A percentile compares a stretch with the other conserved stretches of the same genome.
phyloP scores from a whole-genome alignment of 2,888 invertebrate species.

The Serrognathus titanus region DNA sequence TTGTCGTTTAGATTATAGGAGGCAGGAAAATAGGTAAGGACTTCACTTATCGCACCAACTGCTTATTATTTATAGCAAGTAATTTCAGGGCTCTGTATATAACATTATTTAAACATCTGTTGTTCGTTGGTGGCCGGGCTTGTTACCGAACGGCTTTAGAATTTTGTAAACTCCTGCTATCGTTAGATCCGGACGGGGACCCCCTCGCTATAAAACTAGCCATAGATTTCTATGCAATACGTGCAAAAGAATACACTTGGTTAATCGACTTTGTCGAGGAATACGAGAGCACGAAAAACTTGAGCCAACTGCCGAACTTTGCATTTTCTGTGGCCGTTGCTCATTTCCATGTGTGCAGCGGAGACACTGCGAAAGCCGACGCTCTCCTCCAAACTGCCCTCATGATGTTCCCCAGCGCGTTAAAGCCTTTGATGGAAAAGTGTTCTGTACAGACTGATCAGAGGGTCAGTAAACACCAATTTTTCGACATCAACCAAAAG shows the following conservation, averaged over 20 bases:
- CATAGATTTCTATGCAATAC: slow-evolving; percentile 79
- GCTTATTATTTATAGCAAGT: background rate
- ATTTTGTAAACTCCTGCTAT: slow-evolving; percentile 77
- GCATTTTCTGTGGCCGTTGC: slow-evolving; percentile 78
- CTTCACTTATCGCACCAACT: background rate
- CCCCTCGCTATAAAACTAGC: slow-evolving; percentile 73
- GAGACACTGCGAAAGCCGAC: slow-evolving; percentile 52
- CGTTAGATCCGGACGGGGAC: slow-evolving; percentile 71
- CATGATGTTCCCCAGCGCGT: slow-evolving; percentile 76
- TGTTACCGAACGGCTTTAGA: slow-evolving; percentile 86
- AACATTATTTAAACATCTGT: slow-evolving; percentile 76
- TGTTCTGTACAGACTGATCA: slow-evolving; percentile 71
- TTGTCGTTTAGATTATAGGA: slow-evolving; percentile 72
- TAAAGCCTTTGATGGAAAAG: slow-evolving; percentile 70
- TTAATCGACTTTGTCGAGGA: slow-evolving; percentile 51
- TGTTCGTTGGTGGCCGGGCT: slow-evolving; percentile 73
- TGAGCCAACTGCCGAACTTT: slow-evolving; percentile 83
- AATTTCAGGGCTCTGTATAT: slow-evolving; percentile 68
- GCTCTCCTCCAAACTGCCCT: slow-evolving; percentile 70
- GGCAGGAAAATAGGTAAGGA: slow-evolving; percentile 72
- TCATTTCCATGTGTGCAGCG: slow-evolving; percentile 57
- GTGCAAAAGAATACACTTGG: slow-evolving; percentile 72
- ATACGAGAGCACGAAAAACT: slow-evolving; percentile 62
- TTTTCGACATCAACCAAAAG: slow-evolving; percentile 44
- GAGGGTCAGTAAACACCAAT: slow-evolving; percentile 55